Evolutionary conservation across 2,797 vertebrate species (phyloP).

Genomic region (Melanotaenia nigrans): DNA sequence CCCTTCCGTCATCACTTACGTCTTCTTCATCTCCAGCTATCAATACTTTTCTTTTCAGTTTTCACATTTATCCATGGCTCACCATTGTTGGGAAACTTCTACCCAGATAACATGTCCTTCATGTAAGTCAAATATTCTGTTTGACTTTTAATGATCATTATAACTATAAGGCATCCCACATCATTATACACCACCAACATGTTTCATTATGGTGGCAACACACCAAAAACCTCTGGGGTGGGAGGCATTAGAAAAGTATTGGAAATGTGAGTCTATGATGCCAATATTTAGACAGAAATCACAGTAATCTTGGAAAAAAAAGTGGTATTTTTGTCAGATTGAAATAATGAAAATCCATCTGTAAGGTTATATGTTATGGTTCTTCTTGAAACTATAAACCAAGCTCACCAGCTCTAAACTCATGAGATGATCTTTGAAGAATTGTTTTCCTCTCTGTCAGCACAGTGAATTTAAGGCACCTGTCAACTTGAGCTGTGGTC

Average conservation of each 20-base stretch:
- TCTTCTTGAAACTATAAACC: not conserved
- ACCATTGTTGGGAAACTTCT: not conserved
- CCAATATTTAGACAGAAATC: not conserved
- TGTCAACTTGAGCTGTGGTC: slow-evolving; percentile 1
- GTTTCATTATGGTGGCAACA: not conserved
- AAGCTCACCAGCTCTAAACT: not conserved
- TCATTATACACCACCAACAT: not conserved
- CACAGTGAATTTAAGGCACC: not conserved
- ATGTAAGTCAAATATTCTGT: not conserved
- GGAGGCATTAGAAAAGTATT: no score
- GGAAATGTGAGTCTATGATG: not conserved
- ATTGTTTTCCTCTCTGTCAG: not conserved
- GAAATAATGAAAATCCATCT: not conserved
- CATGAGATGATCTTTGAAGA: not conserved
- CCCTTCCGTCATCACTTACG: not conserved
- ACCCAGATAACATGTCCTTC: not conserved
- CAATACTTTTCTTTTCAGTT: not conserved
- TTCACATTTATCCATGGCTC: not conserved
- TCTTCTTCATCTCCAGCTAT: no score
- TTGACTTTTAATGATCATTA: no score
- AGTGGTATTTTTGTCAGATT: not conserved
- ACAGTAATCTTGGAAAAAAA: not conserved
- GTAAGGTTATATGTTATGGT: not conserved
- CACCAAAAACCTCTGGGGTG: not conserved
- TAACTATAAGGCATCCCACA: not conserved